Evolutionary conservation across 1,140 invertebrate genomes (phyloP).

Genomic region (Drosophila tristis): DNA sequence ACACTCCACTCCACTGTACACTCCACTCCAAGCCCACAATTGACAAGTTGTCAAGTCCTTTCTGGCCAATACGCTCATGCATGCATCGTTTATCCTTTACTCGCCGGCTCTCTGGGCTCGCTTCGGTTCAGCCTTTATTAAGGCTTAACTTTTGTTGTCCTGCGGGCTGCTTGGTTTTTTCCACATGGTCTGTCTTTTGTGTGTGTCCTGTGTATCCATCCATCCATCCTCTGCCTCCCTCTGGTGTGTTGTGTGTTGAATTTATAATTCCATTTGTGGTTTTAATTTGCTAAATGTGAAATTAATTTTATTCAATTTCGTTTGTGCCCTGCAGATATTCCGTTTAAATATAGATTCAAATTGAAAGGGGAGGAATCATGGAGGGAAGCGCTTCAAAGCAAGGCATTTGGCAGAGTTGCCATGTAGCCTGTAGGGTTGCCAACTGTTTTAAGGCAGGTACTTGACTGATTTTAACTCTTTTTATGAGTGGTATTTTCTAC

Average conservation of each 20-base stretch:
- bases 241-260: slow-evolving; percentile 57
- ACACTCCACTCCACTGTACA: slow-evolving; percentile 46
- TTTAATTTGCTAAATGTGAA: slow-evolving; percentile 83
- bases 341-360: too few relatives aligned
- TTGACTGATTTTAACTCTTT: too few relatives aligned
- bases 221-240: neutral
- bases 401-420: too few relatives aligned
- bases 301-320: slow-evolving; percentile 80
- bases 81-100: slow-evolving; percentile 20
- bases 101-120: slow-evolving; percentile 9
- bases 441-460: too few relatives aligned
- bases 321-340: slow-evolving; percentile 3
- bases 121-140: slow-evolving; percentile 32
- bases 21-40: slow-evolving; percentile 36
- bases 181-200: slow-evolving; percentile 37
- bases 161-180: slow-evolving; percentile 72
- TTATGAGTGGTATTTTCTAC: too few relatives aligned
- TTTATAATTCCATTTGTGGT: slow-evolving; percentile 83
- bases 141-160: slow-evolving; percentile 81
- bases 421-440: too few relatives aligned
- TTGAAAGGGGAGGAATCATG: too few relatives aligned
- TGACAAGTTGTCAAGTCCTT: slow-evolving; percentile 68
- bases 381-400: too few relatives aligned
- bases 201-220: neutral
- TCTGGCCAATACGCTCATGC: slow-evolving; percentile 33